Conservation (phyloP, 35 echinoderm and acorn worm genomes). For the Lytechinus variegatus region DNA sequence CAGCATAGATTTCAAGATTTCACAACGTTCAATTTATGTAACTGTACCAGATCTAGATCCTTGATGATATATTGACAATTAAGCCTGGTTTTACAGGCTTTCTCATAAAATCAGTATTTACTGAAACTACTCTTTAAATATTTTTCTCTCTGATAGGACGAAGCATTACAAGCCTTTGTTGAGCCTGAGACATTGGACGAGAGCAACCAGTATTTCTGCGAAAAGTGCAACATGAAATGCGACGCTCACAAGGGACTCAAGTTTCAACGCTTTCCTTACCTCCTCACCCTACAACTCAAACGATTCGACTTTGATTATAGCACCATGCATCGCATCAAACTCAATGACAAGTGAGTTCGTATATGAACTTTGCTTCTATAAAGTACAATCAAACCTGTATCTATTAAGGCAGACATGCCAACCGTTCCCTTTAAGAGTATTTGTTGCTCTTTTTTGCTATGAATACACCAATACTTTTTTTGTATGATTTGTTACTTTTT, state of each 20-base stretch:
- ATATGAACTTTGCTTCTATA: background rate
- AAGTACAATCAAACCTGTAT: background rate
- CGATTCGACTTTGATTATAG: slow-evolving; percentile 98
- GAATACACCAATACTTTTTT: too few species aligned
- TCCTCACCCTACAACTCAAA: slow-evolving; percentile 90
- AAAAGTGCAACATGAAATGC: slow-evolving; percentile 97
- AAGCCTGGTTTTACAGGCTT: too few species aligned
- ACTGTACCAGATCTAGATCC: too few species aligned
- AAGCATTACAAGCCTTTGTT: slow-evolving; percentile 90
- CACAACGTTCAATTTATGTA: too few species aligned
- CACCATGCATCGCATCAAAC: slow-evolving; percentile 91
- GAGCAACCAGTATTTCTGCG: slow-evolving; percentile 98
- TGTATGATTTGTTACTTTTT: too few species aligned
- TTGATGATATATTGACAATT: too few species aligned
- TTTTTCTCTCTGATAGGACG: slow-evolving; percentile 52
- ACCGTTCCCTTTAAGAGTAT: too few species aligned
- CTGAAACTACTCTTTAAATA: too few species aligned
- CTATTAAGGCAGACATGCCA: too few species aligned
- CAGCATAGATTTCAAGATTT: too few species aligned
- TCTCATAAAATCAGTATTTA: too few species aligned
- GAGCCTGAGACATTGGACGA: slow-evolving; percentile 87
- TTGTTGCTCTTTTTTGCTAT: too few species aligned
- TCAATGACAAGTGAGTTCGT: slow-evolving; percentile 82
- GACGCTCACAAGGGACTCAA: slow-evolving; percentile 99
- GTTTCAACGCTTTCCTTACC: slow-evolving; percentile 89